phyloP scores from a whole-genome alignment of 2,113 vertebrate species.

The Pimephales promelas region DNA sequence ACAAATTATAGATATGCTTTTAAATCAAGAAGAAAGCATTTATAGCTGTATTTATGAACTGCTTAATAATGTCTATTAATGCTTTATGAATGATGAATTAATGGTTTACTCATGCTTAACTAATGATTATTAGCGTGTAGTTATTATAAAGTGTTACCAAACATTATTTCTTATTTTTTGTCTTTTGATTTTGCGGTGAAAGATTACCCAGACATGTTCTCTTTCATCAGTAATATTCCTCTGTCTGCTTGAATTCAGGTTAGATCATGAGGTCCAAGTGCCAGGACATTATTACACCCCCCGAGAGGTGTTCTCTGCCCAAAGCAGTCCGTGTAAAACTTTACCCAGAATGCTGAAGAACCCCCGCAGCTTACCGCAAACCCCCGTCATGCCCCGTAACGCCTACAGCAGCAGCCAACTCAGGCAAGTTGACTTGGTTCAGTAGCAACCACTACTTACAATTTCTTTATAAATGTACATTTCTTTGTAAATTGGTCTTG shows the following conservation, averaged over 20 bases:
- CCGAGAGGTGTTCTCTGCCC: conserved; percentile 83
- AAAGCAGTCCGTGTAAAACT: conserved; percentile 90
- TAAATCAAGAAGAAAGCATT: no score
- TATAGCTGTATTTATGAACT: no score
- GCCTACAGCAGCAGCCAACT: conserved; percentile 95
- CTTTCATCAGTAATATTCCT: background rate
- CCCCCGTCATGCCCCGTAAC: conserved; percentile 88
- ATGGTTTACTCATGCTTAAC: no score
- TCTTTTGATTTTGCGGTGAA: background rate
- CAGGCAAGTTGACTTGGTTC: conserved; percentile 73
- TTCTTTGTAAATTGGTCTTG: background rate
- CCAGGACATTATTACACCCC: conserved; percentile 61
- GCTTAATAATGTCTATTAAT: no score
- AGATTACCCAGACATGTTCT: background rate
- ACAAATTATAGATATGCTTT: no score
- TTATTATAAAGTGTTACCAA: no score
- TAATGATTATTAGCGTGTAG: no score
- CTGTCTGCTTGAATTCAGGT: conserved; percentile 50
- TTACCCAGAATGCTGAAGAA: conserved; percentile 82
- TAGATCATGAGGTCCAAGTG: conserved; percentile 62
- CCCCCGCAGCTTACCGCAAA: conserved; percentile 87
- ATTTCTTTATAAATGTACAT: background rate
- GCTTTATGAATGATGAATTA: no score
- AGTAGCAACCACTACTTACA: background rate
- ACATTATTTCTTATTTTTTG: background rate